Evolutionary conservation across 2,888 invertebrate species (phyloP).

Genomic region (Spodoptera exigua): DNA sequence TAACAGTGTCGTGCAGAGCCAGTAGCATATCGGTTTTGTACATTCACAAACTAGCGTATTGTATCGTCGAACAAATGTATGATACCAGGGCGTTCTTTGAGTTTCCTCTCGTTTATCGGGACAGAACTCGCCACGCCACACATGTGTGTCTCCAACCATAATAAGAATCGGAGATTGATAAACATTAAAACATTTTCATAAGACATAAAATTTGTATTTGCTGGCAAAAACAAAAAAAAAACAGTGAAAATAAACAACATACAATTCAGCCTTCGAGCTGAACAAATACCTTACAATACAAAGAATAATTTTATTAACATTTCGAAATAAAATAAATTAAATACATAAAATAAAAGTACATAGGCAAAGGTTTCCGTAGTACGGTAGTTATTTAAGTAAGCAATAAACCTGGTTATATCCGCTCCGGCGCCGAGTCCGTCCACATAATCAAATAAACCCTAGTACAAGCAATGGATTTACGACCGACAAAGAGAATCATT

Average conservation of each 20-base stretch:
- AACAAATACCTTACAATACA: not conserved
- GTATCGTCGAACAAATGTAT: too few species aligned
- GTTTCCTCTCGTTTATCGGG: too few species aligned
- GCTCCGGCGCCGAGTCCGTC: conserved; percentile 68
- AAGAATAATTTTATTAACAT: conserved; percentile 41
- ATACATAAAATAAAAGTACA: conserved; percentile 57
- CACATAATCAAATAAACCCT: conserved; percentile 79
- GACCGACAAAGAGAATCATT: conserved; percentile 68
- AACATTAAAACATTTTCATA: too few species aligned
- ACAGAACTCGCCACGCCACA: too few species aligned
- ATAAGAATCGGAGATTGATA: too few species aligned
- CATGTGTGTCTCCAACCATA: too few species aligned
- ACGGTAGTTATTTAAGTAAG: conserved; percentile 73
- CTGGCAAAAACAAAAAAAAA: not conserved
- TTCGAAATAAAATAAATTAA: conserved; percentile 57
- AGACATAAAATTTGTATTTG: too few species aligned
- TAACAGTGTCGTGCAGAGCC: too few species aligned
- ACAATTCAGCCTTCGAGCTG: not conserved
- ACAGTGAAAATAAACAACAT: not conserved
- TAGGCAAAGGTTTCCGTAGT: conserved; percentile 51
- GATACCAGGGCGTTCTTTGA: too few species aligned
- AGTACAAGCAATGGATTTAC: conserved; percentile 75
- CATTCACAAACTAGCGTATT: too few species aligned
- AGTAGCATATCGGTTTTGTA: too few species aligned
- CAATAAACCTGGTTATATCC: conserved; percentile 76